phyloP scores from a whole-genome alignment of 2,797 vertebrate species.

The Nannoperca australis region DNA sequence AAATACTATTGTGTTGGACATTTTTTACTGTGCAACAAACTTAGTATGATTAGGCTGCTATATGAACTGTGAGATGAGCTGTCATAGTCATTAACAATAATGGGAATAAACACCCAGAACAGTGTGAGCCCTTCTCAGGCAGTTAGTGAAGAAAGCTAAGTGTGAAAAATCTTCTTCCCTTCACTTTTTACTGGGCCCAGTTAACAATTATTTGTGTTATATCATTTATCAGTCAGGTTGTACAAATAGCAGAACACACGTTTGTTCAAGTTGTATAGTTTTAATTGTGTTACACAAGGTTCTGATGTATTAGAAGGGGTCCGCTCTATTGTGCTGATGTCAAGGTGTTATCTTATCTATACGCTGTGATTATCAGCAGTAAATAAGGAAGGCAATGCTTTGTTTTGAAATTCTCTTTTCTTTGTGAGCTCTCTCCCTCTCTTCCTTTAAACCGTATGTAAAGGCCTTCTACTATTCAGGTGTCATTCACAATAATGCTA shows the following conservation, averaged over 20 bases:
- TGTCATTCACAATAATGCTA: not conserved
- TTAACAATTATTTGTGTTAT: too few relatives aligned
- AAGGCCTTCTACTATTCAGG: slow-evolving; percentile 1
- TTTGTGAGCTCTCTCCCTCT: too few relatives aligned
- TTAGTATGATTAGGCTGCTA: not conserved
- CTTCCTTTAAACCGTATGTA: not conserved
- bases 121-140: not conserved
- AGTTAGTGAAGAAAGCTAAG: not conserved
- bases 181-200: not conserved
- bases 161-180: not conserved
- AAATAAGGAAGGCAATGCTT: not conserved
- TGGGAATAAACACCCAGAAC: not conserved
- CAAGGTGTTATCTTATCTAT: too few relatives aligned
- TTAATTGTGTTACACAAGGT: not conserved
- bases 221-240: not conserved
- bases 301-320: not conserved
- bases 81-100: not conserved
- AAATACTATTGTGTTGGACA: not conserved
- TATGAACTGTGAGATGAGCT: not conserved
- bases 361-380: not conserved
- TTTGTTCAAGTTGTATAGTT: not conserved
- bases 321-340: too few relatives aligned
- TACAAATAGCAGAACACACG: too few relatives aligned
- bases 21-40: not conserved
- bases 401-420: not conserved